These are phyloP conservation scores for Aleadryas rufinucha DNA, from an alignment of 2,113 vertebrate species.

Conservation along the genomic window DNA sequence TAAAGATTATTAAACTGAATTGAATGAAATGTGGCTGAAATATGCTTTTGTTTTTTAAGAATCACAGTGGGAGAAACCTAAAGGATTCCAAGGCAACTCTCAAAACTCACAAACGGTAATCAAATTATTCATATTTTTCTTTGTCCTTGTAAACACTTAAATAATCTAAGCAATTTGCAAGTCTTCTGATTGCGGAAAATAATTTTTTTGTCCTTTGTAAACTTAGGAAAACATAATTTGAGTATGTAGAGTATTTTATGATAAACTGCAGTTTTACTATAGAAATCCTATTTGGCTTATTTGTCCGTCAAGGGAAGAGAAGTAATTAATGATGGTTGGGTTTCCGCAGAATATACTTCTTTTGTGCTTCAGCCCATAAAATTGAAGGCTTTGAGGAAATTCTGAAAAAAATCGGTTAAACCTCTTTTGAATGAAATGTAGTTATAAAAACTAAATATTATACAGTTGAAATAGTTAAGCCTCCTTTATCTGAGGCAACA, in stretches of 20 bases:
- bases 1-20: neutral
- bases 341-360: neutral
- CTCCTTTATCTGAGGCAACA: neutral
- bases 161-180: neutral
- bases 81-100: slow-evolving; percentile 76
- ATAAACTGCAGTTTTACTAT: neutral
- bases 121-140: neutral
- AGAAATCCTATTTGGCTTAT: neutral
- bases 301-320: neutral
- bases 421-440: neutral
- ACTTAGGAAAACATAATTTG: neutral
- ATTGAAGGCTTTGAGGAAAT: neutral
- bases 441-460: neutral
- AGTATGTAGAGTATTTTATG: neutral
- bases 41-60: slow-evolving; percentile 66
- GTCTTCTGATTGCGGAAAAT: neutral
- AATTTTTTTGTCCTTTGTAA: neutral
- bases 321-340: neutral
- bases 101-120: slow-evolving; percentile 70
- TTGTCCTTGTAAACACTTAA: neutral
- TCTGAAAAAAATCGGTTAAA: neutral
- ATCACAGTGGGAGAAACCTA: slow-evolving; percentile 81
- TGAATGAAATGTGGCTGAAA: neutral
- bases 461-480: neutral
- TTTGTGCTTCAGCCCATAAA: neutral